Percentiles rank a stretch among this genome's conserved stretches.
These are phyloP conservation scores for Rhea americana DNA, from an alignment of 2,113 vertebrate species.

Conservation along the genomic window DNA sequence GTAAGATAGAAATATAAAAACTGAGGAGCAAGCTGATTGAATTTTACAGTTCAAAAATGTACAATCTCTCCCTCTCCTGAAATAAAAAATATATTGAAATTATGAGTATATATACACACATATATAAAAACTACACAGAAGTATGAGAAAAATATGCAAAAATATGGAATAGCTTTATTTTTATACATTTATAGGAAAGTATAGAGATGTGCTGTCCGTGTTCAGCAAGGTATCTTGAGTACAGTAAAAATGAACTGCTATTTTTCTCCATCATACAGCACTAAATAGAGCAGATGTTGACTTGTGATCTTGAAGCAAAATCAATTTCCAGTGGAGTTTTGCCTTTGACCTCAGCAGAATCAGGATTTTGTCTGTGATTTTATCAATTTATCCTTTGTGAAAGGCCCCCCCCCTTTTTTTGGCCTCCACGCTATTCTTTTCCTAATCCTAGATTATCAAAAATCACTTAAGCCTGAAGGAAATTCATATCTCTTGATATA, in stretches of 20 bases:
- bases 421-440: background rate
- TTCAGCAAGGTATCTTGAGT: background rate
- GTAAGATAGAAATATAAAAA: background rate
- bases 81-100: background rate
- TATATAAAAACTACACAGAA: background rate
- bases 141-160: background rate
- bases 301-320: constrained; percentile 19
- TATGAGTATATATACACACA: background rate
- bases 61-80: background rate
- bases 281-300: background rate
- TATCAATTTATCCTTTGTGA: background rate
- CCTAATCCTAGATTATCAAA: constrained; percentile 34
- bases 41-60: background rate
- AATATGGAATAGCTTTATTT: background rate
- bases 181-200: background rate
- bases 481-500: background rate
- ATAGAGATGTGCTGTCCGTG: background rate
- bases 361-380: background rate
- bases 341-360: constrained; percentile 5
- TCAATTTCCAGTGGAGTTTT: constrained; percentile 23
- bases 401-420: background rate
- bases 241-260: background rate
- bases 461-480: background rate
- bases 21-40: background rate
- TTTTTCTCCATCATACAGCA: background rate